Percentiles rank a stretch among this genome's conserved stretches.
phyloP scores from a whole-genome alignment of 2,888 invertebrate species.

The Caradrina clavipalpis region DNA sequence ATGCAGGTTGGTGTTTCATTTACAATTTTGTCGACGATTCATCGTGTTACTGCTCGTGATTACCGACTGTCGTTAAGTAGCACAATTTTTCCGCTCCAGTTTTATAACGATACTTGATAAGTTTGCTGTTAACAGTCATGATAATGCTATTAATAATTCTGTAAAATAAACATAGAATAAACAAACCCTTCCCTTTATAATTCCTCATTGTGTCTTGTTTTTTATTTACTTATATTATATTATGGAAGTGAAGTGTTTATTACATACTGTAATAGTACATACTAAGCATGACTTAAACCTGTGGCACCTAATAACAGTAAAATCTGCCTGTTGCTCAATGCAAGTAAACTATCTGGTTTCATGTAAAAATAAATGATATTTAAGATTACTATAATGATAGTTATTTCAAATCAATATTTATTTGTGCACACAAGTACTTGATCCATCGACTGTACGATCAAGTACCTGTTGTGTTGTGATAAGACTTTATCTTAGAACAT shows the following conservation, averaged over 20 bases:
- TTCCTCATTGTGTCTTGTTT: neutral
- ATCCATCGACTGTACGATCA: too few relatives aligned
- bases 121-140: neutral
- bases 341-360: neutral
- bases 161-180: neutral
- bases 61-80: slow-evolving; percentile 15
- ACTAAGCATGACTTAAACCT: neutral
- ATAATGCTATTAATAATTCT: slow-evolving; percentile 8
- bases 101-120: slow-evolving; percentile 16
- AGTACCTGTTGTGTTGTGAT: too few relatives aligned
- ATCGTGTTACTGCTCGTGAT: neutral
- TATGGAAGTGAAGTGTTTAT: neutral
- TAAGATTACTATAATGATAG: too few relatives aligned
- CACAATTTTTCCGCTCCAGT: slow-evolving; percentile 31
- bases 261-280: neutral
- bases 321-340: neutral
- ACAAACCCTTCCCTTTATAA: neutral
- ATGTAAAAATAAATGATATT: neutral
- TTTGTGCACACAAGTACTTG: too few relatives aligned
- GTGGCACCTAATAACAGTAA: neutral
- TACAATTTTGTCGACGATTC: slow-evolving; percentile 5
- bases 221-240: neutral
- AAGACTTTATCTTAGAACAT: neutral
- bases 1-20: slow-evolving; percentile 90
- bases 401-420: too few relatives aligned